These are phyloP conservation scores for Eupithecia abbreviata DNA, from an alignment of 2,888 invertebrate species.

Conservation along the genomic window DNA sequence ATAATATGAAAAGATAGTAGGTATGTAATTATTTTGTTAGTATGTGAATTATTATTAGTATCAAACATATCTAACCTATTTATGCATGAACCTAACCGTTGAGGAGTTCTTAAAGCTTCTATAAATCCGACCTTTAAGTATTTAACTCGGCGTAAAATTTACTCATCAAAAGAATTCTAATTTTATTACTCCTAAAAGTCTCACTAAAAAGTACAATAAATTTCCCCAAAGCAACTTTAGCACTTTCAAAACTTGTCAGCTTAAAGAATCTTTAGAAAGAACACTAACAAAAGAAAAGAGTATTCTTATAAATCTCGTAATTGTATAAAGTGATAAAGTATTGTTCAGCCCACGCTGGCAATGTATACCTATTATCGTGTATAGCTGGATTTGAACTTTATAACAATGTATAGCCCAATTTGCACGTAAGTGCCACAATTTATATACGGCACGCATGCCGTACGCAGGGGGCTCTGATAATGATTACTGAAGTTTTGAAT, in stretches of 20 bases:
- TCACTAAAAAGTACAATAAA: constrained; percentile 28
- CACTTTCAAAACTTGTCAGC: constrained; percentile 29
- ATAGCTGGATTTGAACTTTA: constrained; percentile 40
- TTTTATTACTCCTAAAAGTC: constrained; percentile 29
- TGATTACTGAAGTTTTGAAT: constrained; percentile 37
- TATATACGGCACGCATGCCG: constrained; percentile 46
- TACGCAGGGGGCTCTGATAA: constrained; percentile 37
- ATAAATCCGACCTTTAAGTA: constrained; percentile 7
- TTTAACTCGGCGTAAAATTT: not conserved
- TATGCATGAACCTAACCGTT: not conserved
- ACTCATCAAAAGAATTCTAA: constrained; percentile 13
- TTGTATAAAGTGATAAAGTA: constrained; percentile 62
- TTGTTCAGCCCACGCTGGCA: constrained; percentile 44
- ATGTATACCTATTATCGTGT: constrained; percentile 19
- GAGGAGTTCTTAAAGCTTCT: not conserved
- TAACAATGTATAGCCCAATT: constrained; percentile 69
- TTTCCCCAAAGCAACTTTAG: constrained; percentile 13
- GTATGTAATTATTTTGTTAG: not conserved
- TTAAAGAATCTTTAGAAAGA: constrained; percentile 20
- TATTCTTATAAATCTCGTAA: constrained; percentile 49
- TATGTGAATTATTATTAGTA: not conserved
- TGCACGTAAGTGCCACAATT: constrained; percentile 65
- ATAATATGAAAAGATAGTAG: not conserved
- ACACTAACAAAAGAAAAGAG: constrained; percentile 28
- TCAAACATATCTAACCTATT: not conserved